Conservation (phyloP, 2,888 invertebrate genomes). For the Drosophila meridiana region DNA sequence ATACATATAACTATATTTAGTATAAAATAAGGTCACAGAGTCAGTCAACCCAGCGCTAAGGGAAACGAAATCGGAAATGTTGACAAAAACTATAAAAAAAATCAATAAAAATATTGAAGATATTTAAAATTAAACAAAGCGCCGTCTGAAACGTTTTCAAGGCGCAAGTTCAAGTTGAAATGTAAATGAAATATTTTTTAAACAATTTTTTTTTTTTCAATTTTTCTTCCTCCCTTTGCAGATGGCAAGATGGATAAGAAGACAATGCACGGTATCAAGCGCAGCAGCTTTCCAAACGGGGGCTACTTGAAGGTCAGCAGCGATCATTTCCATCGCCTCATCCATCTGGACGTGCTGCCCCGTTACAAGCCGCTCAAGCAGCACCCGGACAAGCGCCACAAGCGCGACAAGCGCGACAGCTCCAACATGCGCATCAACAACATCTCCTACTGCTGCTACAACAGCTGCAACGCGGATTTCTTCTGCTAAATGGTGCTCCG, state of each 20-base stretch:
- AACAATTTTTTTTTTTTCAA: neutral
- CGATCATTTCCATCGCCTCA: constrained; percentile 75
- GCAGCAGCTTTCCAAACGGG: constrained; percentile 80
- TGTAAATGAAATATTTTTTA: constrained; percentile 15
- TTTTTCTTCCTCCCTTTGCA: constrained; percentile 57
- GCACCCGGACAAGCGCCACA: constrained; percentile 68
- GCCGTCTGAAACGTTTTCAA: constrained; percentile 68
- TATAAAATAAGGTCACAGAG: constrained; percentile 74
- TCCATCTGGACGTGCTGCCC: constrained; percentile 73
- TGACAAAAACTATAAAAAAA: constrained; percentile 17
- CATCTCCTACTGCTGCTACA: constrained; percentile 81
- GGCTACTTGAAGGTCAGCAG: constrained; percentile 82
- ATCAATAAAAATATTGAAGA: constrained; percentile 20
- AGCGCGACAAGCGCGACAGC: constrained; percentile 76
- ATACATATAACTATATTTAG: neutral
- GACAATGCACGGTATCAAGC: constrained; percentile 66
- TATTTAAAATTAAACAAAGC: constrained; percentile 24
- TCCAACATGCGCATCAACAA: constrained; percentile 64
- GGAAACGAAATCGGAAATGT: constrained; percentile 57
- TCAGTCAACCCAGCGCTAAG: constrained; percentile 73
- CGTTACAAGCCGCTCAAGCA: constrained; percentile 81
- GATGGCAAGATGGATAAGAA: constrained; percentile 71
- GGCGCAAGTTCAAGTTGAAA: constrained; percentile 70
- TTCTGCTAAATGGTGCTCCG: constrained; percentile 69
- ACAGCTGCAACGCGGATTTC: constrained; percentile 82